Base-by-base conservation (phyloP, 2,113 vertebrate species). In the Periophthalmodon schlosseri region DNA sequence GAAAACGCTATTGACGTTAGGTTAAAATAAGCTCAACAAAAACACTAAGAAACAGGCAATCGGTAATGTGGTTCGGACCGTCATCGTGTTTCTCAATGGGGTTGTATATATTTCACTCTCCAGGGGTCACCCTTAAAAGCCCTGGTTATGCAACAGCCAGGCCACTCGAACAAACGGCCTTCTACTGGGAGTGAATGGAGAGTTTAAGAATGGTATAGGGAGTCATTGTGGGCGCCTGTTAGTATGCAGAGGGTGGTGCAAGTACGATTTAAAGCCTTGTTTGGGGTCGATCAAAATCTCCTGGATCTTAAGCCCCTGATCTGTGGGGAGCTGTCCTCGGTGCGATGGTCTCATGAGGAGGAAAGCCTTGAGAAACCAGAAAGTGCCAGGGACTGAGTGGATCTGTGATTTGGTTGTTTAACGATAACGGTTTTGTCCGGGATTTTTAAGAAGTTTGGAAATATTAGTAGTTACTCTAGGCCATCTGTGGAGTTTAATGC, bases 101-200 rank as follows among this genome's bases (percentile, higher is more conserved):
- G 28, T 66, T 47, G 20, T 82, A 66, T 77, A 80, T 64, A 61
- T 83, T 83, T 84, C 74, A 68, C 73, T 76, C 76, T 83, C 63
- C 57, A 73, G 70, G 74, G 67, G 72, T 72, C 75, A 77, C 70
- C 69, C 46, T 76, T 84, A 58, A 85, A 90, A 79, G 78, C 68
- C 5, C 14, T 60, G 79, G 78, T 93, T 93, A 92, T 73, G 86
- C 79, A 93, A 92, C 86, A 77, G 69, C 63, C 2, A 44, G 28
- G 78, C 80, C 79, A 80, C 79, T 91, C 86, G 82, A 89, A 91
- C 77, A 83, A 80, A 80, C 58, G 77, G 70, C 79, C 71, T 71
- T 87, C 89, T 85, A 75, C 76, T 77, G 33, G 58, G 75, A 15
- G 72, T 82, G 81, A 84, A 89, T 77, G 81, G 84, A 77, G 77